Percentiles rank a stretch among this genome's conserved stretches.
These are phyloP conservation scores for Dromococcyx pavoninus DNA, from an alignment of 2,797 vertebrate species.

Conservation along the genomic window DNA sequence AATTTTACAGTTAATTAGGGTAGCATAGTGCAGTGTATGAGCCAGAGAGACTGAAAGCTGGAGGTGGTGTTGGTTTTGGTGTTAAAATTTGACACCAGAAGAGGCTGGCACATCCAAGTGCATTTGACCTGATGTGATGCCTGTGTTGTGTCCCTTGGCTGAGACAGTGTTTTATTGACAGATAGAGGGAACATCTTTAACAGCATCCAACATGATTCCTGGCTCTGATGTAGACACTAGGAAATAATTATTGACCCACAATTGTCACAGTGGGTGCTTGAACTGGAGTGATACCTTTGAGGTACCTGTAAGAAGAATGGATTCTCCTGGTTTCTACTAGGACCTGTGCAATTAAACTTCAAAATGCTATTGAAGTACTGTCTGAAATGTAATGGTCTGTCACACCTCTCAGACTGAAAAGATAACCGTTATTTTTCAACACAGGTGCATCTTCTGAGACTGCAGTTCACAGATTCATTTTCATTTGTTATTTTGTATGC, in stretches of 20 bases:
- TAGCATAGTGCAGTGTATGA: rapidly evolving
- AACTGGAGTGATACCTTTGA: background rate
- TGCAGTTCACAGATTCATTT: background rate
- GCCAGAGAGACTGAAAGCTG: background rate
- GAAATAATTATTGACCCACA: background rate
- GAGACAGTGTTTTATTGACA: background rate
- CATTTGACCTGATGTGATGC: background rate
- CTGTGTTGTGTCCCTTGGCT: background rate
- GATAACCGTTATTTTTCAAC: background rate
- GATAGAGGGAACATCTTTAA: background rate
- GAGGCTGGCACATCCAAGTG: rapidly evolving
- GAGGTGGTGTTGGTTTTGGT: background rate
- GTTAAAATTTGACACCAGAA: background rate
- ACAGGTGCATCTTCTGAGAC: background rate
- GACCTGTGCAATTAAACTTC: background rate
- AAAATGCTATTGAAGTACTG: background rate
- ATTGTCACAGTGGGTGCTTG: background rate
- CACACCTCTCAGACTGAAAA: background rate
- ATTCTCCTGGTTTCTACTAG: background rate
- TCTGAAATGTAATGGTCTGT: background rate
- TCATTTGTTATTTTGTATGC: background rate
- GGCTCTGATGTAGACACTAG: background rate
- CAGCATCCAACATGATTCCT: background rate
- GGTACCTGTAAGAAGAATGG: background rate
- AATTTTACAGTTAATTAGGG: rapidly evolving